A percentile compares a stretch with the other conserved stretches of the same genome.
These are phyloP conservation scores for Tapirus terrestris DNA, from an alignment of 2,113 vertebrate species.

Conservation along the genomic window DNA sequence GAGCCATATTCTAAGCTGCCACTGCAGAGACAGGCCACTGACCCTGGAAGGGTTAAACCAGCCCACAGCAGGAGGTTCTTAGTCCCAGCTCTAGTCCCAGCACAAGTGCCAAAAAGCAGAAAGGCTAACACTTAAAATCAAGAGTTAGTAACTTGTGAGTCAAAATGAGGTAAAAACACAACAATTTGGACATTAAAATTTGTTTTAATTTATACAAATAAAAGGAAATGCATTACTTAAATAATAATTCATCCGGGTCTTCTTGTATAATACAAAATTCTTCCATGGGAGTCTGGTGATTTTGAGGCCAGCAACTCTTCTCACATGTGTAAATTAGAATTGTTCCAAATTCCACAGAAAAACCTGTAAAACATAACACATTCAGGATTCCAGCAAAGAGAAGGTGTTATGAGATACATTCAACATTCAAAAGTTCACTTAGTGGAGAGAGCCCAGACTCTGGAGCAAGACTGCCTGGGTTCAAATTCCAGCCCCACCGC, in stretches of 20 bases:
- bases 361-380: slow-evolving; percentile 80
- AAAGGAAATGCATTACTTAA: slow-evolving; percentile 85
- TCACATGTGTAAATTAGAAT: slow-evolving; percentile 90
- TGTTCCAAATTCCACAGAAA: slow-evolving; percentile 91
- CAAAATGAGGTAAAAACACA: slow-evolving; percentile 45
- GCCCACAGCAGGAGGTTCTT: neutral
- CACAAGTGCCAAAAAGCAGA: neutral
- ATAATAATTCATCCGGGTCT: slow-evolving; percentile 91
- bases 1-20: neutral
- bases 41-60: neutral
- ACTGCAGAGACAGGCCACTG: neutral
- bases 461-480: neutral
- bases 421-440: neutral
- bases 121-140: neutral
- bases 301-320: slow-evolving; percentile 90
- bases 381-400: neutral
- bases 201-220: slow-evolving; percentile 60
- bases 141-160: neutral
- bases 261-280: slow-evolving; percentile 90
- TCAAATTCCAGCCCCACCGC: neutral
- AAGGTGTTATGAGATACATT: neutral
- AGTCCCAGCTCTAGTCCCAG: neutral
- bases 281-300: slow-evolving; percentile 85
- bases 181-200: slow-evolving; percentile 20
- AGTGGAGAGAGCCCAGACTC: neutral